phyloP scores from a whole-genome alignment of 2,797 vertebrate species.

The Leucoraja ocellata region DNA sequence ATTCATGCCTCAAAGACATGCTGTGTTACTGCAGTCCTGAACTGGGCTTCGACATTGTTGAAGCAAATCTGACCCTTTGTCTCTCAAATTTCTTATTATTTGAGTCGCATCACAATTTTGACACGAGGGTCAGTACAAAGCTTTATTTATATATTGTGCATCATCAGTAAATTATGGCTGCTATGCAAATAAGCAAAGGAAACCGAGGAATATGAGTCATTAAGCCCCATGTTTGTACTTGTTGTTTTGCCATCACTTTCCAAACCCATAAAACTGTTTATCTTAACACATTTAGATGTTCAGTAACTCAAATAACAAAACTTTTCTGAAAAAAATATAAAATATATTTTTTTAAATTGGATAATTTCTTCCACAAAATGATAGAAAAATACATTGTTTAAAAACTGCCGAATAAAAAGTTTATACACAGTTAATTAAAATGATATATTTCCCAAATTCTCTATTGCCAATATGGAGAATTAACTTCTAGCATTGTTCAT shows the following conservation, averaged over 20 bases:
- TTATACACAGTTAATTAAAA: background rate
- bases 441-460: background rate
- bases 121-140: constrained; percentile 4
- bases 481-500: background rate
- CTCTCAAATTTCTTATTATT: constrained; percentile 3
- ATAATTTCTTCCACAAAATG: background rate
- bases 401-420: background rate
- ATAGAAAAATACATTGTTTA: background rate
- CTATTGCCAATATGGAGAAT: background rate
- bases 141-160: constrained; percentile 20
- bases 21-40: background rate
- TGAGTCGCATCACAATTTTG: constrained; percentile 12
- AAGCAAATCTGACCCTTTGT: constrained; percentile 19
- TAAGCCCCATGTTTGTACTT: background rate
- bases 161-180: background rate
- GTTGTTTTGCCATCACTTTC: background rate
- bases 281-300: background rate
- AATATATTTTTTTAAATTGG: background rate
- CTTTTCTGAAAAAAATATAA: background rate
- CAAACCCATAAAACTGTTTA: background rate
- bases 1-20: background rate
- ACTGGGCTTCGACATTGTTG: background rate
- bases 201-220: background rate
- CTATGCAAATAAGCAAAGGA: background rate
- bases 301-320: background rate